These are phyloP conservation scores for Xenentodon cancila DNA, from an alignment of 2,797 vertebrate species.

Conservation along the genomic window DNA sequence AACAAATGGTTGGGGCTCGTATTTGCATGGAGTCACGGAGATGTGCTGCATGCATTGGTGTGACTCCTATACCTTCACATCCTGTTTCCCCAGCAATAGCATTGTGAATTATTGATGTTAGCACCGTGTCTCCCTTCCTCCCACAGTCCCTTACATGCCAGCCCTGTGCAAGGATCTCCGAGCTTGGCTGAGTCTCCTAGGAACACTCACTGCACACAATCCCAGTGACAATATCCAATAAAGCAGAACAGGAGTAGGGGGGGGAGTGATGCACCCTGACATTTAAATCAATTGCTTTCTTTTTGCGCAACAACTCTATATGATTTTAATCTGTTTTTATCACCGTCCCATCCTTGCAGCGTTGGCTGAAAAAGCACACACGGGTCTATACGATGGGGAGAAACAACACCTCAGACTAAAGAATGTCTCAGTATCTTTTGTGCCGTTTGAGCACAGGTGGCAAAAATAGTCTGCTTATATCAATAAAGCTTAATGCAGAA, in stretches of 20 bases:
- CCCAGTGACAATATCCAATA: constrained; percentile 78
- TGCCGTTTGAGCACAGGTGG: constrained; percentile 52
- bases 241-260: constrained; percentile 62
- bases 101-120: constrained; percentile 82
- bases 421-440: constrained; percentile 22
- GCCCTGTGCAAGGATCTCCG: constrained; percentile 66
- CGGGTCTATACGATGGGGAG: constrained; percentile 20
- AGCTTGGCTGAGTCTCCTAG: constrained; percentile 69
- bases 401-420: constrained; percentile 13
- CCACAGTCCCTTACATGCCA: constrained; percentile 59
- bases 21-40: constrained; percentile 63
- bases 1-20: constrained; percentile 50
- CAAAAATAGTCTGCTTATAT: constrained; percentile 43
- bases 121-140: constrained; percentile 61
- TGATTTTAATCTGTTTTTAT: constrained; percentile 75
- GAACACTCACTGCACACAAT: constrained; percentile 67
- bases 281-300: constrained; percentile 81
- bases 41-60: constrained; percentile 56
- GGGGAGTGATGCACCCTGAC: constrained; percentile 70
- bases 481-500: constrained; percentile 50
- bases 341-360: constrained; percentile 39
- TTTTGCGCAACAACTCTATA: constrained; percentile 60
- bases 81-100: constrained; percentile 78
- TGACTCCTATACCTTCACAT: constrained; percentile 71
- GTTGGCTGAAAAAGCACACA: constrained; percentile 32